Evolutionary conservation across 2,113 vertebrate species (phyloP).

Genomic region (Paratilapia polleni): DNA sequence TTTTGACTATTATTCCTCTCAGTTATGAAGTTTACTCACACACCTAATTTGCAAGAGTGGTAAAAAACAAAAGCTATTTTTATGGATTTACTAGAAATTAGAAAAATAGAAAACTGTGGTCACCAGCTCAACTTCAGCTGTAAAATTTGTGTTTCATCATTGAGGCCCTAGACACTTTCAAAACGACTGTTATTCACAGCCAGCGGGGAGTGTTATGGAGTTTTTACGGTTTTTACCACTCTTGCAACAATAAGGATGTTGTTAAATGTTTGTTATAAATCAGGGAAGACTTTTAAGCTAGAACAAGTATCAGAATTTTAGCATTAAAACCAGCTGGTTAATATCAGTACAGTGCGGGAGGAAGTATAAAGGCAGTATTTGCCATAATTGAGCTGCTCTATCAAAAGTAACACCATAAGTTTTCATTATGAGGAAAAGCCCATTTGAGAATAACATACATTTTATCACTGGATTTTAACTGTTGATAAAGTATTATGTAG

Average conservation of each 20-base stretch:
- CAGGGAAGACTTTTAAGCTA: neutral
- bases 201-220: neutral
- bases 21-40: neutral
- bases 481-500: too few species aligned
- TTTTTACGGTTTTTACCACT: too few species aligned
- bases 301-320: neutral
- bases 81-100: neutral
- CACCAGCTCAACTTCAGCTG: neutral
- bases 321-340: neutral
- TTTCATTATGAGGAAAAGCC: neutral
- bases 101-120: neutral
- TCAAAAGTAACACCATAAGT: neutral
- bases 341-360: neutral
- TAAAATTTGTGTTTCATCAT: neutral
- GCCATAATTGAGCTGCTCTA: neutral
- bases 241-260: neutral
- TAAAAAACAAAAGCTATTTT: neutral
- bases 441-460: too few species aligned
- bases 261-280: neutral
- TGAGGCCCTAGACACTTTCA: neutral
- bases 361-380: neutral
- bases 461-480: too few species aligned
- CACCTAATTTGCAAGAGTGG: neutral
- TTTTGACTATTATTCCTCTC: constrained; percentile 1
- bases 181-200: too few species aligned